Conservation (phyloP, 2,797 vertebrate genomes). For the Naso thynnoides region DNA sequence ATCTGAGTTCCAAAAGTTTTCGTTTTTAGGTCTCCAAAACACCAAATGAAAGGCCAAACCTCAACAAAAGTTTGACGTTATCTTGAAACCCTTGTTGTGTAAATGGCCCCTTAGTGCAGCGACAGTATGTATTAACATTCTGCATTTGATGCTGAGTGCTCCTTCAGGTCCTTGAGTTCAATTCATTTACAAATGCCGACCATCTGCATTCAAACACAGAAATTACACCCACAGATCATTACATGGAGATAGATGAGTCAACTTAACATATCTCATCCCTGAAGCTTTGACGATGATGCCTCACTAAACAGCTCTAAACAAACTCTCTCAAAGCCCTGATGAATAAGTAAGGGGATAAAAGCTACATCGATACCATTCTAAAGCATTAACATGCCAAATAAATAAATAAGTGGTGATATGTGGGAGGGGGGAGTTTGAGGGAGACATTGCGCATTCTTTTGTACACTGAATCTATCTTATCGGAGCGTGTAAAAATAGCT, state of each 20-base stretch:
- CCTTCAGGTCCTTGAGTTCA: slow-evolving; percentile 69
- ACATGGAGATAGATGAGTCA: slow-evolving; percentile 58
- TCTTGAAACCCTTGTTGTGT: too few relatives aligned
- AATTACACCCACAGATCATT: slow-evolving; percentile 55
- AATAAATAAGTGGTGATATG: slow-evolving; percentile 83
- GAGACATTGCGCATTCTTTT: slow-evolving; percentile 72
- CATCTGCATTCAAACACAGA: slow-evolving; percentile 64
- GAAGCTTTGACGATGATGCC: slow-evolving; percentile 58
- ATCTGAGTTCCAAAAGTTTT: too few relatives aligned
- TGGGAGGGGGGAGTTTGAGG: slow-evolving; percentile 19
- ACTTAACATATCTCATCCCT: slow-evolving; percentile 55
- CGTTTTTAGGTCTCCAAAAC: too few relatives aligned
- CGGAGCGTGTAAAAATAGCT: slow-evolving; percentile 82
- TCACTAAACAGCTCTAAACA: slow-evolving; percentile 81
- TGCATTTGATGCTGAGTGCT: slow-evolving; percentile 70
- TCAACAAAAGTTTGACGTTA: too few relatives aligned
- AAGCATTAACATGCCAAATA: slow-evolving; percentile 81
- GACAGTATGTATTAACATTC: slow-evolving; percentile 51
- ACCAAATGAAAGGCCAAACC: too few relatives aligned
- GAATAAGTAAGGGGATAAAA: slow-evolving; percentile 85
- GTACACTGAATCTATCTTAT: slow-evolving; percentile 84
- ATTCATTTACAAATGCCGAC: slow-evolving; percentile 66
- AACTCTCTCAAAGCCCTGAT: slow-evolving; percentile 80
- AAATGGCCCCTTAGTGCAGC: slow-evolving; percentile 44
- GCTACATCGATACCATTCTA: slow-evolving; percentile 82